phyloP scores from a whole-genome alignment of 2,888 invertebrate genomes.

The Dolichopus griseipennis region DNA sequence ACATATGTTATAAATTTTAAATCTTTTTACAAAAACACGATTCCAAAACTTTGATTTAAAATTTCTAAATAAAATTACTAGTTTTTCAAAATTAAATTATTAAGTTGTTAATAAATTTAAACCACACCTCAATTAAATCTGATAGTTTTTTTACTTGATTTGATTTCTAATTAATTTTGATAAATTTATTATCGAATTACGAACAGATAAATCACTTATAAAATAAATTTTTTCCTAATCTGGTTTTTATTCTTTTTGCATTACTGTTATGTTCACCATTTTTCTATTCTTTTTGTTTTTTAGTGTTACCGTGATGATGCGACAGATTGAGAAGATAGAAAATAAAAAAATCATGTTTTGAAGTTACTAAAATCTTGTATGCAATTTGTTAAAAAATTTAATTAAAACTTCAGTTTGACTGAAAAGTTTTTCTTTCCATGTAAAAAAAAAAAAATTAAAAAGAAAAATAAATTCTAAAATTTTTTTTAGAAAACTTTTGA shows the following conservation, averaged over 20 bases:
- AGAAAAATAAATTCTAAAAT: background rate
- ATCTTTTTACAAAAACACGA: no score
- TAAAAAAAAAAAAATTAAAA: background rate
- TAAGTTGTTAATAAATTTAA: background rate
- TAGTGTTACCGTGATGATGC: no score
- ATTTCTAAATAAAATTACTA: no score
- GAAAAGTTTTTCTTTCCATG: background rate
- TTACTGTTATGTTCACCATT: no score
- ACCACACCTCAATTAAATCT: background rate
- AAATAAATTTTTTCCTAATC: no score
- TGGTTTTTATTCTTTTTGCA: no score
- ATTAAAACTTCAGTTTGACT: constrained; percentile 1
- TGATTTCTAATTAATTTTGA: background rate
- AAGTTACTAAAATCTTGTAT: background rate
- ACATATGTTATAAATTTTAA: no score
- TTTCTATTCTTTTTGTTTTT: no score
- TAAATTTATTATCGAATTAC: background rate
- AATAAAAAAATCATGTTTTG: background rate
- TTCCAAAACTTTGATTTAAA: no score
- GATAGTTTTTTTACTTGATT: background rate
- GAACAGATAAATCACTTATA: no score
- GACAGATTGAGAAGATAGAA: no score
- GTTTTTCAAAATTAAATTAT: background rate
- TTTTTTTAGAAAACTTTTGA: background rate
- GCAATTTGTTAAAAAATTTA: background rate